These are phyloP conservation scores for Lepidiolamprologus cunningtoni DNA, from an alignment of 2,113 vertebrate species.

Conservation along the genomic window DNA sequence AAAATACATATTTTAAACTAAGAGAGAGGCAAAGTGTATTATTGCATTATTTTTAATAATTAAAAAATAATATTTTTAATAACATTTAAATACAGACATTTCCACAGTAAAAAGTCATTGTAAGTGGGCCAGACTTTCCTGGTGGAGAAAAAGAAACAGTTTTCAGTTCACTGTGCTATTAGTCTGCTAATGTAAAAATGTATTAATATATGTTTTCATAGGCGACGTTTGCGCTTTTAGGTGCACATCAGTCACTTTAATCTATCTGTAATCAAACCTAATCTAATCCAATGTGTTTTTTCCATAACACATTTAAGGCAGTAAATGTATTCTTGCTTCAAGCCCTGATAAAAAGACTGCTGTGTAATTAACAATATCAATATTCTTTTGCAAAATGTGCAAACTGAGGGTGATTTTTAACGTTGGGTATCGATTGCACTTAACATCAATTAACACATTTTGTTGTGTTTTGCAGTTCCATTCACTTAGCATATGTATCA, in stretches of 20 bases:
- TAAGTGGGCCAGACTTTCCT: background rate
- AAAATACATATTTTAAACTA: background rate
- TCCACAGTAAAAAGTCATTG: background rate
- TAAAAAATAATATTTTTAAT: background rate
- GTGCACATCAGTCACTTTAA: background rate
- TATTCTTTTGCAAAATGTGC: background rate
- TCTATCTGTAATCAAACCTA: background rate
- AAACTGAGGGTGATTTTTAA: background rate
- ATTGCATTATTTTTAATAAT: background rate
- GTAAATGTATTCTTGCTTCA: background rate
- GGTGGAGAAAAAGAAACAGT: background rate
- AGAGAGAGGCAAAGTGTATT: background rate
- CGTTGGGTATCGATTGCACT: conserved; percentile 1
- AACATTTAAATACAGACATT: background rate
- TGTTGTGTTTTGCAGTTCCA: background rate
- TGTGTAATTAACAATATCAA: background rate
- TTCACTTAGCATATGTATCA: background rate
- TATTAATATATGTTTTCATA: background rate
- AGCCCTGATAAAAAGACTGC: background rate
- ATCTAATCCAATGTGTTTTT: background rate
- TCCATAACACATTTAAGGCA: background rate
- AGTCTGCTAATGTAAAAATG: background rate
- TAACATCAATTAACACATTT: conserved; percentile 28
- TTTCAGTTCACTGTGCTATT: background rate
- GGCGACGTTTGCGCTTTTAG: background rate